phyloP scores from a whole-genome alignment of 37 sponge, comb jelly and placozoan genomes.

The Agelas oroides region DNA sequence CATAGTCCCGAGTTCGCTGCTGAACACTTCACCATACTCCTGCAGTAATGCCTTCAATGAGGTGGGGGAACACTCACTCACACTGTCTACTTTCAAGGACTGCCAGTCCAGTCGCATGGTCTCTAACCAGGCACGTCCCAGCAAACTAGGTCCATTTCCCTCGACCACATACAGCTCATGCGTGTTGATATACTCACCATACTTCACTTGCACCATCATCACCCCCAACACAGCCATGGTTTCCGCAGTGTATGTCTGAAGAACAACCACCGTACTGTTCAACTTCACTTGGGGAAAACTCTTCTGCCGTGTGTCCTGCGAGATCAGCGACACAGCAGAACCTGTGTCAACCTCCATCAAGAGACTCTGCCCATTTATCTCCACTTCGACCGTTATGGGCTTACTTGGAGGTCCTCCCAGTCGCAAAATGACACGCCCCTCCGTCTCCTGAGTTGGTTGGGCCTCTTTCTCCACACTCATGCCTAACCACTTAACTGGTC shows the following conservation, averaged over 20 bases:
- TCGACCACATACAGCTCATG: constrained; percentile 12
- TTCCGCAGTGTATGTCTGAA: constrained; percentile 29
- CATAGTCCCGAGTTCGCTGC: constrained; percentile 1
- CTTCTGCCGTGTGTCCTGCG: background rate
- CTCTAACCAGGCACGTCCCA: constrained; percentile 9
- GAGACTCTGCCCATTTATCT: constrained; percentile 1
- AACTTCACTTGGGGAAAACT: background rate
- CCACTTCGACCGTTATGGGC: constrained; percentile 10
- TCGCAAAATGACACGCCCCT: background rate
- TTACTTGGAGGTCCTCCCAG: background rate
- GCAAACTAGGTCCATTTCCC: constrained; percentile 23
- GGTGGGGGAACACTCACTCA: no score
- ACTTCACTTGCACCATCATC: constrained; percentile 13
- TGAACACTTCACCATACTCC: constrained; percentile 1
- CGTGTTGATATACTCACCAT: background rate
- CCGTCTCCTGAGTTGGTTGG: background rate
- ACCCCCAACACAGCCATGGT: constrained; percentile 8
- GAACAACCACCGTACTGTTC: background rate
- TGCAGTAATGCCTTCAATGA: background rate
- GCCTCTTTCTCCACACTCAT: background rate
- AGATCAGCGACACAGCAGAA: constrained; percentile 12
- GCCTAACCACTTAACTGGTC: background rate
- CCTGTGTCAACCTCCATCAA: constrained; percentile 31
- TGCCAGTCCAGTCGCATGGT: constrained; percentile 9
- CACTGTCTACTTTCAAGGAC: no score